Conservation (phyloP, 2,797 vertebrate genomes). For the Pseudocheirus occidentalis region DNA sequence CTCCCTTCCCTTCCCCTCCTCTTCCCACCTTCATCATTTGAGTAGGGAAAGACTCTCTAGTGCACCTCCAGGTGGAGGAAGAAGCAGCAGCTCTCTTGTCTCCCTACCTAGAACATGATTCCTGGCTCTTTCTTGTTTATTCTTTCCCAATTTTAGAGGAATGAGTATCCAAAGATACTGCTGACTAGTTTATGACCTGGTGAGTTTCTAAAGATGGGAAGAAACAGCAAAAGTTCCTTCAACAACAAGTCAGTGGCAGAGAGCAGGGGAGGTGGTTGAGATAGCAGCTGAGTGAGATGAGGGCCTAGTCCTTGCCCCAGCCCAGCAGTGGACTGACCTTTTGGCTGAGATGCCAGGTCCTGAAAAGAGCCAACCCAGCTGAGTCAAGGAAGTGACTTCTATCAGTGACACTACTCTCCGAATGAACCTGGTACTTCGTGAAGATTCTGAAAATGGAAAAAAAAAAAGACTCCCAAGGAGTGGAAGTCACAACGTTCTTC, state of each 20-base stretch:
- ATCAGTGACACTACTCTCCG: neutral
- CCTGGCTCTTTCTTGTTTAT: neutral
- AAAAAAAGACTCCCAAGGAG: neutral
- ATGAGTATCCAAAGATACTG: neutral
- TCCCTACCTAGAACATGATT: neutral
- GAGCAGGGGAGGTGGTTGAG: neutral
- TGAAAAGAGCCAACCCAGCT: neutral
- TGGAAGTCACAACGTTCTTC: neutral
- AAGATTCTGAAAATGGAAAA: neutral
- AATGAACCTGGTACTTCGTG: neutral
- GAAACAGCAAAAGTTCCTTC: neutral
- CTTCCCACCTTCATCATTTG: neutral
- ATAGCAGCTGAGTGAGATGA: neutral
- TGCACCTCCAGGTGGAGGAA: neutral
- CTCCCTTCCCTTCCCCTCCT: neutral
- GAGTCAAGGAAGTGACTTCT: neutral
- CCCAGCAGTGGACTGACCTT: neutral
- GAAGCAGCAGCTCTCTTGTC: neutral
- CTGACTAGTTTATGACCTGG: neutral
- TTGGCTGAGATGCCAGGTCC: neutral
- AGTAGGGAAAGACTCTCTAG: neutral
- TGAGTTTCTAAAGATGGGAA: neutral
- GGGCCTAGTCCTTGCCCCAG: neutral
- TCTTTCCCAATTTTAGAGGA: neutral
- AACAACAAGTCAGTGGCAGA: neutral